Evolutionary conservation across 2,113 vertebrate genomes (phyloP).

Genomic region (Crocuta crocuta): DNA sequence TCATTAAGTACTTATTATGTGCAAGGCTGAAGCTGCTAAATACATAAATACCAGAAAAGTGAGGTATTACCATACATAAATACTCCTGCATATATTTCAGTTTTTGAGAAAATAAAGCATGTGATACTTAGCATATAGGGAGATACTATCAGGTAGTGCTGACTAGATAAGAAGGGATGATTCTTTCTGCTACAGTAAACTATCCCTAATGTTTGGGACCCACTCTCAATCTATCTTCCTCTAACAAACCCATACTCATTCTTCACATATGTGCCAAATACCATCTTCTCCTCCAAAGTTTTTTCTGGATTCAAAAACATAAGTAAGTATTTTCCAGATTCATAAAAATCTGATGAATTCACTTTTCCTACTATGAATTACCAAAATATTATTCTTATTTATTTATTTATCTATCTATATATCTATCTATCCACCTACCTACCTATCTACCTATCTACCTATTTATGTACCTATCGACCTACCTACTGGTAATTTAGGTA

Average conservation of each 20-base stretch:
- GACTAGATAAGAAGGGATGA: background rate
- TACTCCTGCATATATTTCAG: background rate
- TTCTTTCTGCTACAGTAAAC: background rate
- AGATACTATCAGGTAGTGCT: background rate
- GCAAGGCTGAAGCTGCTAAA: background rate
- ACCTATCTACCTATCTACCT: background rate
- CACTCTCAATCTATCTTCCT: background rate
- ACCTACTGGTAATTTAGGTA: background rate
- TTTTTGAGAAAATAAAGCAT: slow-evolving; percentile 16
- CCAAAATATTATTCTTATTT: background rate
- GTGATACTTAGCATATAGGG: background rate
- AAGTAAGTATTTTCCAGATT: background rate
- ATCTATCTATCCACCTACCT: background rate
- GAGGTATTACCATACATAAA: background rate
- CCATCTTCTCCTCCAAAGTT: background rate
- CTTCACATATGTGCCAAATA: background rate
- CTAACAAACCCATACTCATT: background rate
- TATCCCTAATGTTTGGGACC: background rate
- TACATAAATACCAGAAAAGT: background rate
- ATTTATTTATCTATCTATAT: background rate
- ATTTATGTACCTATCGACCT: background rate
- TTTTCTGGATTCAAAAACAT: background rate
- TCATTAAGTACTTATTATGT: background rate
- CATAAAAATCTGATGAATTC: background rate
- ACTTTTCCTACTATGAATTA: background rate